Percentiles rank a stretch among this genome's conserved stretches.
phyloP scores from a whole-genome alignment of 2,797 vertebrate genomes.

The Hydrophis major region DNA sequence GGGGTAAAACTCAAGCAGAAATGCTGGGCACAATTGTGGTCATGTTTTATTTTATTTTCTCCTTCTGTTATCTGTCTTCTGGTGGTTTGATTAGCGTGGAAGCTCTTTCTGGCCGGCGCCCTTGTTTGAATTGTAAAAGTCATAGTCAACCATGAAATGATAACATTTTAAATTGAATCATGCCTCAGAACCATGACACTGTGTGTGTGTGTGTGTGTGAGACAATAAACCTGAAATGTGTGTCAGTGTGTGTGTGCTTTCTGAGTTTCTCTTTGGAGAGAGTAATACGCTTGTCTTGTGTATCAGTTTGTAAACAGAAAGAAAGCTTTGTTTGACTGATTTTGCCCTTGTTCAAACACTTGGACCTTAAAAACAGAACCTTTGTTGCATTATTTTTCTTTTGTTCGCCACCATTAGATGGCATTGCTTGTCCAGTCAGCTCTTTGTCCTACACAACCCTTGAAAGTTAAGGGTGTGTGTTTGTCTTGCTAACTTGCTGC shows the following conservation, averaged over 20 bases:
- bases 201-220: not conserved
- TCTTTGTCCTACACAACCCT: not conserved
- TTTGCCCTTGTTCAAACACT: not conserved
- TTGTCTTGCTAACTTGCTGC: not conserved
- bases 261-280: not conserved
- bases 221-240: not conserved
- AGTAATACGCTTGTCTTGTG: not conserved
- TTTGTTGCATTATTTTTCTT: fast-evolving
- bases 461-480: not conserved
- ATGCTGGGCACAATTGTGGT: not conserved
- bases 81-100: not conserved
- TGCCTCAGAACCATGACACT: not conserved
- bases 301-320: not conserved
- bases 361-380: not conserved
- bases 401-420: not conserved
- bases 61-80: not conserved
- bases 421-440: not conserved
- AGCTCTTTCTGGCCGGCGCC: not conserved
- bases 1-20: not conserved
- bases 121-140: not conserved
- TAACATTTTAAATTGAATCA: not conserved
- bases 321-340: too few species aligned
- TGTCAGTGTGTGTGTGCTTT: not conserved
- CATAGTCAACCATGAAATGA: not conserved
- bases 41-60: not conserved